Conservation (phyloP, 2,888 invertebrate genomes). For the Epicampocera succincta region DNA sequence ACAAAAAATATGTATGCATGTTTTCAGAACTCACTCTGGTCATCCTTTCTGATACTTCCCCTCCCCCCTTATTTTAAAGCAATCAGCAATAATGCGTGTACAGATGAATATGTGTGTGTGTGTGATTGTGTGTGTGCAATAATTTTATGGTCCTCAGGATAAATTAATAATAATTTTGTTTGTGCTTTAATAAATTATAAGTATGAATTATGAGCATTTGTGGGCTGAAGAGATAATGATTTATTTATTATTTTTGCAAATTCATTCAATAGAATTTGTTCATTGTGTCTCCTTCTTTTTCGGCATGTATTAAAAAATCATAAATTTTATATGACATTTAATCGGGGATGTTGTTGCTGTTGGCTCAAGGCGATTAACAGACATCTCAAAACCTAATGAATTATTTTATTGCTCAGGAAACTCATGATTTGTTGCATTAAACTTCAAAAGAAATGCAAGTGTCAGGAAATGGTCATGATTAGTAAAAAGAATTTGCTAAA, state of each 20-base stretch:
- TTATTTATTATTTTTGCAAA: slow-evolving; percentile 56
- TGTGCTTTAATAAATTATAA: slow-evolving; percentile 59
- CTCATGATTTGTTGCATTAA: background rate
- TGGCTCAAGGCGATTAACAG: background rate
- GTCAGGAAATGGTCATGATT: too few relatives aligned
- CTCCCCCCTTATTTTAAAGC: too few relatives aligned
- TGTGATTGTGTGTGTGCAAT: too few relatives aligned
- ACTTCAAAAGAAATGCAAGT: background rate
- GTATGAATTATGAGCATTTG: slow-evolving; percentile 58
- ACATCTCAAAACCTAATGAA: slow-evolving; percentile 2
- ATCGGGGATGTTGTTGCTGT: slow-evolving; percentile 5
- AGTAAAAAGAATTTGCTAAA: too few relatives aligned
- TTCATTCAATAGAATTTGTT: slow-evolving; percentile 50
- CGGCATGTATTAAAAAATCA: slow-evolving; percentile 20
- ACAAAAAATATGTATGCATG: too few relatives aligned
- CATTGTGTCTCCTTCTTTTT: slow-evolving; percentile 29
- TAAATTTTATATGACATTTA: slow-evolving; percentile 56
- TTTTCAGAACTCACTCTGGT: too few relatives aligned
- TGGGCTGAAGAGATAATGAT: slow-evolving; percentile 51
- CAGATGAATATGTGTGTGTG: background rate
- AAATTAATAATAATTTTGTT: slow-evolving; percentile 55
- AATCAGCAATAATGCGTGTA: background rate
- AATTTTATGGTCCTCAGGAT: slow-evolving; percentile 51
- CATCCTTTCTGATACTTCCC: too few relatives aligned
- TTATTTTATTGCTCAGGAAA: background rate